A percentile compares a stretch with the other conserved stretches of the same genome.
Evolutionary conservation across 2,888 invertebrate species (phyloP).

Genomic region (Scaptomyza reducta): DNA sequence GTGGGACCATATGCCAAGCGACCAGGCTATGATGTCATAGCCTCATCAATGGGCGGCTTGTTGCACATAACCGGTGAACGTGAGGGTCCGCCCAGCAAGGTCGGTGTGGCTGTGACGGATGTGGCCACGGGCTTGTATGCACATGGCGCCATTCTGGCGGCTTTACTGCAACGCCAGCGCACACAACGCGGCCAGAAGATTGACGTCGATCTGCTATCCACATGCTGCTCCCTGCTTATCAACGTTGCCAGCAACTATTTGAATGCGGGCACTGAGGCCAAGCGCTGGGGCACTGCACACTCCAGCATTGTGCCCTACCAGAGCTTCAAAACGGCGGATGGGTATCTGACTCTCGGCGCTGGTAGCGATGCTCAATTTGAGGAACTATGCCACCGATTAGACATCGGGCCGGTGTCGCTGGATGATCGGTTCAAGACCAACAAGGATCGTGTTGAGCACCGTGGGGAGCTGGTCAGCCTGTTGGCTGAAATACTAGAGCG

Average conservation of each 20-base stretch:
- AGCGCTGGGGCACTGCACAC: constrained; percentile 96
- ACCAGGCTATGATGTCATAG: constrained; percentile 98
- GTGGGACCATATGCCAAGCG: constrained; percentile 93
- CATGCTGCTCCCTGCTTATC: constrained; percentile 94
- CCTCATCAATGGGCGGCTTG: constrained; percentile 95
- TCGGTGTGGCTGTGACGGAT: constrained; percentile 97
- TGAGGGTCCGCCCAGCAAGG: constrained; percentile 93
- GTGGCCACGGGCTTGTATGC: constrained; percentile 97
- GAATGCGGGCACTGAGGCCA: constrained; percentile 91
- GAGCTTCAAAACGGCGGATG: constrained; percentile 92
- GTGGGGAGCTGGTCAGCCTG: constrained; percentile 88
- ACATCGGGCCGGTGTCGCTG: constrained; percentile 86
- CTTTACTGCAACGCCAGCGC: constrained; percentile 90
- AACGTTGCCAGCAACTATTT: constrained; percentile 96
- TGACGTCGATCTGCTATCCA: constrained; percentile 96
- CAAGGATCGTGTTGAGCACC: constrained; percentile 89
- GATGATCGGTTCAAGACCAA: constrained; percentile 90
- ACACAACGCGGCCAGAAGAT: constrained; percentile 96
- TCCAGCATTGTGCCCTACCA: constrained; percentile 97
- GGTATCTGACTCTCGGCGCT: constrained; percentile 93
- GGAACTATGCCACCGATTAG: constrained; percentile 88
- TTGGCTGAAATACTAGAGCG: constrained; percentile 87
- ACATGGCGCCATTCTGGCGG: constrained; percentile 97
- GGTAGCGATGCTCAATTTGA: constrained; percentile 93
- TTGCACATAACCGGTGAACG: constrained; percentile 94